Conservation (phyloP, 2,888 invertebrate species). For the Timema cristinae region DNA sequence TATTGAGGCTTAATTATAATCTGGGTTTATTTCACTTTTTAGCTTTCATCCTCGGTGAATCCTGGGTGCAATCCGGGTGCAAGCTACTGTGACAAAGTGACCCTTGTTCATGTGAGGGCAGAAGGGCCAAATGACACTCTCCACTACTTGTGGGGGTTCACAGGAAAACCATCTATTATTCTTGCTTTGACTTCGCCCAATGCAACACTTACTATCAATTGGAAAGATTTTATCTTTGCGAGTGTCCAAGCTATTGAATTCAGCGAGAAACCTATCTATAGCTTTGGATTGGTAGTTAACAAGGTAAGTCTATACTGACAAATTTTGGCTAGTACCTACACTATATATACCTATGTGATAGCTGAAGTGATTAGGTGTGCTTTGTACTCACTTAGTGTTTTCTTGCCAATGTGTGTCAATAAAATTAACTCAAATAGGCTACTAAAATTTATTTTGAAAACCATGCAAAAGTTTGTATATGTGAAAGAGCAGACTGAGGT, state of each 20-base stretch:
- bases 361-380: too few species aligned
- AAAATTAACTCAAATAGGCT: too few species aligned
- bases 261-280: slow-evolving; percentile 50
- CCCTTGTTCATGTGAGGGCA: slow-evolving; percentile 54
- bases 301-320: slow-evolving; percentile 47
- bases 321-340: too few species aligned
- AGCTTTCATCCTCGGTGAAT: slow-evolving; percentile 34
- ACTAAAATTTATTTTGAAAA: too few species aligned
- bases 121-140: slow-evolving; percentile 55
- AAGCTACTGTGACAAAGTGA: slow-evolving; percentile 42
- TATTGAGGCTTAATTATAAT: too few species aligned
- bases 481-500: too few species aligned
- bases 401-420: too few species aligned
- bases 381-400: too few species aligned
- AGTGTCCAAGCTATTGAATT: slow-evolving; percentile 45
- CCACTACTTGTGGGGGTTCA: slow-evolving; percentile 66
- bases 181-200: slow-evolving; percentile 50
- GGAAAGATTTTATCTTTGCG: slow-evolving; percentile 43
- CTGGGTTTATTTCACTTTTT: too few species aligned
- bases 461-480: too few species aligned
- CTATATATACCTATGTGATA: too few species aligned
- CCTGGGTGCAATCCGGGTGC: slow-evolving; percentile 37
- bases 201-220: slow-evolving; percentile 50
- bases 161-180: slow-evolving; percentile 56
- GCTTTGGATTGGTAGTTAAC: slow-evolving; percentile 57